These are phyloP conservation scores for Mycteria americana DNA, from an alignment of 2,797 vertebrate species.

Conservation along the genomic window DNA sequence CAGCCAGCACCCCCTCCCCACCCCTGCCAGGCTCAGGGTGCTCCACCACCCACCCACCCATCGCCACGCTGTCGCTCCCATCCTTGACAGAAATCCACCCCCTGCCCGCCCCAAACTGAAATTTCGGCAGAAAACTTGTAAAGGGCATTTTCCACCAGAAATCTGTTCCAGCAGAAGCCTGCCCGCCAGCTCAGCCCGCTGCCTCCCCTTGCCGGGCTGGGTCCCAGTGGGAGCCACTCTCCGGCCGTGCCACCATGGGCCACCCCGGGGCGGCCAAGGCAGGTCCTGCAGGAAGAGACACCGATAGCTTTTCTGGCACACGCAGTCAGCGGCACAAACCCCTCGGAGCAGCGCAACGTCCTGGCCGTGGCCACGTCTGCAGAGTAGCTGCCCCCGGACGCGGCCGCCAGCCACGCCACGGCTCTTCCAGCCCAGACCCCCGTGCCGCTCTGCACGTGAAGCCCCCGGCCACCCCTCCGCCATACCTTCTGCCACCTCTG, in stretches of 20 bases:
- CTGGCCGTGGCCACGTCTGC: neutral
- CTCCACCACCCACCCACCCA: neutral
- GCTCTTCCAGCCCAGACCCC: neutral
- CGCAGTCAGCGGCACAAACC: neutral
- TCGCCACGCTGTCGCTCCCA: accelerated
- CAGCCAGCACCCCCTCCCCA: neutral
- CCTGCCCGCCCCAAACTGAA: neutral
- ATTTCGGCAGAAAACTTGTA: neutral
- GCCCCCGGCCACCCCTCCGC: neutral
- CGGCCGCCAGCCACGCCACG: neutral
- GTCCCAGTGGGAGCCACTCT: accelerated
- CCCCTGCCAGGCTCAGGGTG: neutral
- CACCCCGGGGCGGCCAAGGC: neutral
- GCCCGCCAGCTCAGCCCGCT: neutral
- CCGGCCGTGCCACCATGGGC: accelerated
- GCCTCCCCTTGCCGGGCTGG: neutral
- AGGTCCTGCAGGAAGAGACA: neutral
- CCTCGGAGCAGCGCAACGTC: neutral
- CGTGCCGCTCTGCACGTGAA: accelerated
- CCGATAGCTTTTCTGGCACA: neutral
- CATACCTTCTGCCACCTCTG: neutral
- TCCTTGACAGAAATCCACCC: neutral
- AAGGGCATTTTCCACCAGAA: neutral
- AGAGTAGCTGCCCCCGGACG: neutral
- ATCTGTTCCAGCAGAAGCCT: neutral